These are phyloP conservation scores for Mesaphorura yosii DNA, from an alignment of 1,140 invertebrate genomes.

Conservation along the genomic window DNA sequence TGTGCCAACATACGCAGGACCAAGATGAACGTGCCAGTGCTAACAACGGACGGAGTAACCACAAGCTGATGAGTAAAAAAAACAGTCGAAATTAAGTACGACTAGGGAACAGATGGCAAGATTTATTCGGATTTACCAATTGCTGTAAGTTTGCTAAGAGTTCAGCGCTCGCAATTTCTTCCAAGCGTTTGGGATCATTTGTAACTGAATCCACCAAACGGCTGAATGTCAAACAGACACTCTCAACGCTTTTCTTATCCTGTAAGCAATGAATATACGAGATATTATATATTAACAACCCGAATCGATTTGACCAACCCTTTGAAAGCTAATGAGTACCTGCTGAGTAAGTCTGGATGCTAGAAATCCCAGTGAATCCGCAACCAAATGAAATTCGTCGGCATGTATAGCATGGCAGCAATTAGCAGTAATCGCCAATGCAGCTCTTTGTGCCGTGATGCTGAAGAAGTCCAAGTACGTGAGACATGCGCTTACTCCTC, in stretches of 20 bases:
- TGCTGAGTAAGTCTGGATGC: conserved; percentile 79
- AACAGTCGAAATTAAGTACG: conserved; percentile 14
- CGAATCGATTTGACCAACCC: too few species aligned
- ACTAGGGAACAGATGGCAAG: neutral
- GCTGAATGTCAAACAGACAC: conserved; percentile 89
- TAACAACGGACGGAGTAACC: conserved; percentile 81
- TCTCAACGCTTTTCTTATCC: conserved; percentile 96
- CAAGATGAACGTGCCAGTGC: conserved; percentile 86
- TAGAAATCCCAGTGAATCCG: conserved; percentile 73
- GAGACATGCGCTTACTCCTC: conserved; percentile 85
- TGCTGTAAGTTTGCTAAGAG: conserved; percentile 86
- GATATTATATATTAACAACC: neutral
- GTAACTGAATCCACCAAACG: conserved; percentile 94
- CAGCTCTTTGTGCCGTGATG: conserved; percentile 87
- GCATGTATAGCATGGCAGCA: conserved; percentile 86
- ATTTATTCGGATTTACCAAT: conserved; percentile 45
- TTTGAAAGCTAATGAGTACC: conserved; percentile 33
- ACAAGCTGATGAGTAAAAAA: conserved; percentile 53
- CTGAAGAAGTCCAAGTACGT: conserved; percentile 97
- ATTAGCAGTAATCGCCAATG: conserved; percentile 88
- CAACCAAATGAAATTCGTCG: conserved; percentile 86
- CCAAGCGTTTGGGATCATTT: conserved; percentile 72
- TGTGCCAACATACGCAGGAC: conserved; percentile 88
- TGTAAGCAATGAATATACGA: conserved; percentile 33
- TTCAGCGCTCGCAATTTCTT: conserved; percentile 89